Evolutionary conservation across 1,140 invertebrate genomes (phyloP), one percentile per base, ranked within the genome.

Genomic region (Ceratoteleas bidentatus): DNA sequence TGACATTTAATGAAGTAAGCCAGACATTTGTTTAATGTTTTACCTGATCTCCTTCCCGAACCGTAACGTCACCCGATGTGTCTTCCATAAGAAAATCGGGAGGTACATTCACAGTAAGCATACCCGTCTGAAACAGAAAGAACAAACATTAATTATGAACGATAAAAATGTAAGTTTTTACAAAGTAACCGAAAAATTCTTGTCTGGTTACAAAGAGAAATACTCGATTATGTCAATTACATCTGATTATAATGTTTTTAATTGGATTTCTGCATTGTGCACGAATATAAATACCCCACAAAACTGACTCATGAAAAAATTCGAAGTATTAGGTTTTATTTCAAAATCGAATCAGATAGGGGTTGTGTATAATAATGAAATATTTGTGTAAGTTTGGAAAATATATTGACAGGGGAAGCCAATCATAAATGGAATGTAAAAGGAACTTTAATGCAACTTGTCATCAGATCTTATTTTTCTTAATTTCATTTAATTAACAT

Each of bases 71-170:
- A 0, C 95, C 94, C 80, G 96, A 96, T n/a, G 95, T 96, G 85
- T 96, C 95, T 84, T 96, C 95, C n/a, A 93, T 89, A 50, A 96
- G 93, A 85, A 97, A 96, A 88, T 97, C 96, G 7, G 96, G 96
- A 2, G 96, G 96, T 81, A 97, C 94, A 43, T 96, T 95, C 11
- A 97, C 95, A 74, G 96, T 94, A 85, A 97, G 91, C 85, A 93
- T 94, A 5, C 95, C 95, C 89, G 96, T 94, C 95, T 96, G 90
- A 14, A 92, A 92, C 16, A 56, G 15, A 50, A 65, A 69, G 66
- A 49, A n/a, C 32, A 52, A 57, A 24, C 33, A 6, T 32, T 57
- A 49, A 47, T 36, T 34, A 56, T 47, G 6, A 50, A 40, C 16
- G 24, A 62, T n/a, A n/a, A 10, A 40, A 33, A 13, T 50, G 24